Percentiles rank a stretch among this genome's conserved stretches.
Evolutionary conservation across 2,113 vertebrate species (phyloP).

Genomic region (Crypturellus undulatus): DNA sequence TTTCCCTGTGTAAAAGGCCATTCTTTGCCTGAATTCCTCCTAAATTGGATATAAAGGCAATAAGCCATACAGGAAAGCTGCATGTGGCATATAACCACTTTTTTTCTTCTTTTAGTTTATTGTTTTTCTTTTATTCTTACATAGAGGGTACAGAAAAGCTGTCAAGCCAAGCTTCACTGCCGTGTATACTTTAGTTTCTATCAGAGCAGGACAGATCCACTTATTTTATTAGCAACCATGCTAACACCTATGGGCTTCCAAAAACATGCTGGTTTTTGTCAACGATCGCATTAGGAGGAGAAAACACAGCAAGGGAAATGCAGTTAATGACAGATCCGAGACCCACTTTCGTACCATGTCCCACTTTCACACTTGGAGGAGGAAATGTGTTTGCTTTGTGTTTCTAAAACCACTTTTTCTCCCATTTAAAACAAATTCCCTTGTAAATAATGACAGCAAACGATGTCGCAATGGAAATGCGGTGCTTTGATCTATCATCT

Average conservation of each 20-base stretch:
- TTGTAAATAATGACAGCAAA: not conserved
- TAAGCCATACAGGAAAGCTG: not conserved
- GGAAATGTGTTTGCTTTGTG: not conserved
- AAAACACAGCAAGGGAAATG: not conserved
- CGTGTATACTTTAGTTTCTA: fast-evolving
- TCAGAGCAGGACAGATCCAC: not conserved
- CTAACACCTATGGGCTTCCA: not conserved
- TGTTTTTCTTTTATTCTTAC: not conserved
- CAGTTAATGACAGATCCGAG: not conserved
- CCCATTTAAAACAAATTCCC: not conserved
- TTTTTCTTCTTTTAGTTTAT: not conserved
- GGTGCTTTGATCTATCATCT: conserved; percentile 58
- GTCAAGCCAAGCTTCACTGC: fast-evolving
- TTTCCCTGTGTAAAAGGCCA: fast-evolving
- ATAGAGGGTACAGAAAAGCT: not conserved
- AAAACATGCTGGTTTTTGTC: not conserved
- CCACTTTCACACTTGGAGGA: not conserved
- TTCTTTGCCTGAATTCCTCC: not conserved
- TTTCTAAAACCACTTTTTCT: not conserved
- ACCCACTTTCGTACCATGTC: not conserved
- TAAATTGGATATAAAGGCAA: not conserved
- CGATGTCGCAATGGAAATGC: not conserved
- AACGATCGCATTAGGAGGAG: not conserved
- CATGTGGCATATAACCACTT: fast-evolving
- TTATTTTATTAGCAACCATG: not conserved